phyloP scores from a whole-genome alignment of 2,797 vertebrate species.

The Paguma larvata region DNA sequence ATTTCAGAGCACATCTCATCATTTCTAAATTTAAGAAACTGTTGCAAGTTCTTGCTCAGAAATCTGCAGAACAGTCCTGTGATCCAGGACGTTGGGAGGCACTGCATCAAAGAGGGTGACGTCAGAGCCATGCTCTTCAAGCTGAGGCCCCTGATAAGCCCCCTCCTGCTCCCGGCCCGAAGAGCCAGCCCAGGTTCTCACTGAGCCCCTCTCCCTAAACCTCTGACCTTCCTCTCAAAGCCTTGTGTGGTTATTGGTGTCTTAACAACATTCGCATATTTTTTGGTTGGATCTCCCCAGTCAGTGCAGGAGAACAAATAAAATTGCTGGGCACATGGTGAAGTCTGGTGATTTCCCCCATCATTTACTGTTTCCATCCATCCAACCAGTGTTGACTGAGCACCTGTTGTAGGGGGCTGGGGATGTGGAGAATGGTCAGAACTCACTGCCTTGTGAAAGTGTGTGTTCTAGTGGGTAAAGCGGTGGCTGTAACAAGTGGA shows the following conservation, averaged over 20 bases:
- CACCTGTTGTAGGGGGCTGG: neutral
- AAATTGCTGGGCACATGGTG: neutral
- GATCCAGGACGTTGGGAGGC: neutral
- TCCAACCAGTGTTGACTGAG: neutral
- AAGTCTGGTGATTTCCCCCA: neutral
- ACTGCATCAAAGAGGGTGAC: neutral
- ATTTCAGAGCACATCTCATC: neutral
- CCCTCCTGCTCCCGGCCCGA: accelerated
- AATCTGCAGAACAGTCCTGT: neutral
- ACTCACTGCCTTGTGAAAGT: neutral
- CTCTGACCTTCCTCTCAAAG: neutral
- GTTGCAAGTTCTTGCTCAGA: neutral
- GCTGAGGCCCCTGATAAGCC: neutral
- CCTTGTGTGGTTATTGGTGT: too few species aligned
- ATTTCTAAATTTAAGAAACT: neutral
- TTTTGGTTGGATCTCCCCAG: neutral
- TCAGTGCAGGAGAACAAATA: neutral
- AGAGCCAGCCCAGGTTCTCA: neutral
- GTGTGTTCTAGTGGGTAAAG: neutral
- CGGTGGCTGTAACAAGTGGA: neutral
- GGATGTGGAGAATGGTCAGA: neutral
- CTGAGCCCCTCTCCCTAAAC: neutral
- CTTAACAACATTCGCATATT: neutral
- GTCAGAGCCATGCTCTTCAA: accelerated
- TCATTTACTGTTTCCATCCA: neutral